These are phyloP conservation scores for Manacus vitellinus DNA, from an alignment of 2,113 vertebrate species.

Conservation along the genomic window DNA sequence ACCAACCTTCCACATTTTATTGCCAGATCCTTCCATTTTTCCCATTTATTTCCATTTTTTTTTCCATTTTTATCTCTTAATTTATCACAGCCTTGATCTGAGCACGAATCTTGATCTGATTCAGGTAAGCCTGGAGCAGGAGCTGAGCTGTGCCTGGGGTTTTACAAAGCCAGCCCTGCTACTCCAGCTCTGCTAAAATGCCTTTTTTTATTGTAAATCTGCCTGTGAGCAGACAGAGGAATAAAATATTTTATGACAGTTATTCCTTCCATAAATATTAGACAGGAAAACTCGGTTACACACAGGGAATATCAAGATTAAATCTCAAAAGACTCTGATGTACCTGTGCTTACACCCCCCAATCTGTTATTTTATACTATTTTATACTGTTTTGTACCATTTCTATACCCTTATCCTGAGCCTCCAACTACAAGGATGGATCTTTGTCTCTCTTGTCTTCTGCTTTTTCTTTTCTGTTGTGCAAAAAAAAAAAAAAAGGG, in stretches of 20 bases:
- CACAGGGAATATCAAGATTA: background rate
- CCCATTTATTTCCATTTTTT: background rate
- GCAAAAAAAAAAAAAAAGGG: background rate
- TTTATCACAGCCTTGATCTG: background rate
- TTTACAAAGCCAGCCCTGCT: background rate
- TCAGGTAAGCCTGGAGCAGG: background rate
- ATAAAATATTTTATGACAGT: background rate
- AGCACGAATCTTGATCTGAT: background rate
- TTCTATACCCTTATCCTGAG: background rate
- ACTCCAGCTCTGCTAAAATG: background rate
- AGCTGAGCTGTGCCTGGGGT: background rate
- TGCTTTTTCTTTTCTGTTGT: background rate
- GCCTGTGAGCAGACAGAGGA: background rate
- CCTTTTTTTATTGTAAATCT: background rate
- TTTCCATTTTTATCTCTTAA: background rate
- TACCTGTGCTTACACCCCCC: background rate
- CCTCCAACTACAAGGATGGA: background rate
- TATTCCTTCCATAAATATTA: background rate
- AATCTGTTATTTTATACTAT: background rate
- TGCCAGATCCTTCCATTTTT: background rate
- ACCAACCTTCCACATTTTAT: rapidly evolving
- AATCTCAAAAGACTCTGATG: background rate
- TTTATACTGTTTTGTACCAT: background rate
- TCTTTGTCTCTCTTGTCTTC: background rate
- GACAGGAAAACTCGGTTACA: background rate